Conservation (phyloP, 2,797 vertebrate genomes). For the Pangasius sanitwongsei region DNA sequence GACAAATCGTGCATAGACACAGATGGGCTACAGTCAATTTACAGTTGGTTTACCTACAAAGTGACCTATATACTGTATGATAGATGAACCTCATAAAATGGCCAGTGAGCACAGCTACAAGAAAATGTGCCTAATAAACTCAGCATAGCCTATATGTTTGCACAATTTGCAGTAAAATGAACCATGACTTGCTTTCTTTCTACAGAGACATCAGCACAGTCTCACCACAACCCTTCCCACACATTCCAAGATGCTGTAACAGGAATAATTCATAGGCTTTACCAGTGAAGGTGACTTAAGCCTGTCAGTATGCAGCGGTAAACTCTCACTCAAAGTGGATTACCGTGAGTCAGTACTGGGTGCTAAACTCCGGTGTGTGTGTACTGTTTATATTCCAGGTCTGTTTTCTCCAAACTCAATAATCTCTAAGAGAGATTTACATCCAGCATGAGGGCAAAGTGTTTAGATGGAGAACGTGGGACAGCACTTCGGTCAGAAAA, state of each 20-base stretch:
- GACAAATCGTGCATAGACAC: background rate
- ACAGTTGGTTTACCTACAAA: background rate
- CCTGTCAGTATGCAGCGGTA: conserved; percentile 39
- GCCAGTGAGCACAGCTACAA: background rate
- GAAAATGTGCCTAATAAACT: background rate
- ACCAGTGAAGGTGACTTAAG: conserved; percentile 43
- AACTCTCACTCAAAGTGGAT: conserved; percentile 51
- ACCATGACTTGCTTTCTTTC: background rate
- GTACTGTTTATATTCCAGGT: conserved; percentile 45
- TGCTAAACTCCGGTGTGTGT: conserved; percentile 30
- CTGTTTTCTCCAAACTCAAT: conserved; percentile 46
- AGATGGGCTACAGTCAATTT: background rate
- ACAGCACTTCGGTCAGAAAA: background rate
- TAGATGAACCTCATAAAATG: no score
- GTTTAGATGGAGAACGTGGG: conserved; percentile 11
- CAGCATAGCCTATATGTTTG: background rate
- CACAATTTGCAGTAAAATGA: background rate
- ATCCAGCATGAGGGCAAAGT: conserved; percentile 30
- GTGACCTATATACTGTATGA: background rate
- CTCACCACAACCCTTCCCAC: background rate
- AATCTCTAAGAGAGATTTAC: conserved; percentile 50
- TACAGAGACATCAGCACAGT: background rate
- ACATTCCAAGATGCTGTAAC: conserved; percentile 30
- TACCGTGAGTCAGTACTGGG: conserved; percentile 39
- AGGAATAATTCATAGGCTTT: conserved; percentile 47